A percentile compares a stretch with the other conserved stretches of the same genome.
These are phyloP conservation scores for Temnothorax longispinosus DNA, from an alignment of 1,140 invertebrate genomes.

Conservation along the genomic window DNA sequence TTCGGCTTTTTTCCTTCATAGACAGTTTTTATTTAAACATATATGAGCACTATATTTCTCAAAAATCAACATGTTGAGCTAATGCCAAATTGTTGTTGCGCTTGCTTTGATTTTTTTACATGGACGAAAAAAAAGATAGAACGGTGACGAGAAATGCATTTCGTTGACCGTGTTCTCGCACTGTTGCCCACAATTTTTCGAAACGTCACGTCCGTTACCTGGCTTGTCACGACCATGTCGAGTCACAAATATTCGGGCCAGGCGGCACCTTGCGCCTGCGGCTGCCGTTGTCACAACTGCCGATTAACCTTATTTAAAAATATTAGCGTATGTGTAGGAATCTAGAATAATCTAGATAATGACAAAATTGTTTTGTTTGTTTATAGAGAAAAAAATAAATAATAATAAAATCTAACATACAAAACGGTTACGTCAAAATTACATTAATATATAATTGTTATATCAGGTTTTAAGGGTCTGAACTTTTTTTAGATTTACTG, in stretches of 20 bases:
- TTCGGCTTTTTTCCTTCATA: neutral
- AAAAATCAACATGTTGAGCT: conserved; percentile 13
- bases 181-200: conserved; percentile 75
- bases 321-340: neutral
- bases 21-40: conserved; percentile 26
- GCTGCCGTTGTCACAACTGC: conserved; percentile 75
- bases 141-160: conserved; percentile 69
- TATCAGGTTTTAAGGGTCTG: neutral
- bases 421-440: neutral
- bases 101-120: conserved; percentile 9
- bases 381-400: neutral
- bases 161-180: conserved; percentile 67
- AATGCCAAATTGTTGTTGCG: conserved; percentile 4
- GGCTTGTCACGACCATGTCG: conserved; percentile 69
- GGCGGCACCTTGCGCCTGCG: conserved; percentile 61
- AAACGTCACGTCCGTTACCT: conserved; percentile 74
- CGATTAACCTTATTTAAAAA: conserved; percentile 64
- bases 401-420: neutral
- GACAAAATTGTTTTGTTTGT: neutral
- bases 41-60: conserved; percentile 5
- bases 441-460: neutral
- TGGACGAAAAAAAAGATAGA: conserved; percentile 20
- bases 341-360: neutral
- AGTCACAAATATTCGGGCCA: conserved; percentile 68
- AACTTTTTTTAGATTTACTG: neutral